These are phyloP conservation scores for Polyergus mexicanus DNA, from an alignment of 1,140 invertebrate species.

Conservation along the genomic window DNA sequence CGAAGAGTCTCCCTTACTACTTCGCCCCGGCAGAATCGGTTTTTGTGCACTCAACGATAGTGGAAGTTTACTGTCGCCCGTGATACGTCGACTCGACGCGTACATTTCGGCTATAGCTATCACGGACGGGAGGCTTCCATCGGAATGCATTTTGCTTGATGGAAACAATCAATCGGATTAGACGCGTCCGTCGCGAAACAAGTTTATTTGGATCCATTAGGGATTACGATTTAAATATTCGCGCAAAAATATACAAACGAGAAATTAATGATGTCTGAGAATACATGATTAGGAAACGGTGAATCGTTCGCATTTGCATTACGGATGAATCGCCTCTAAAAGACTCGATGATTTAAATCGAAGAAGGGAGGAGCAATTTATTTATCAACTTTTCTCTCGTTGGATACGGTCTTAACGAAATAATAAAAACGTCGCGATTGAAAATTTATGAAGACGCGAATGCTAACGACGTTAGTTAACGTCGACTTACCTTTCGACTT, in stretches of 20 bases:
- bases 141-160: conserved; percentile 47
- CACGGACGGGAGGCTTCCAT: conserved; percentile 11
- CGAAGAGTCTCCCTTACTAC: conserved; percentile 62
- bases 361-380: conserved; percentile 17
- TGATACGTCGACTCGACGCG: conserved; percentile 60
- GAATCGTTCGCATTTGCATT: not conserved
- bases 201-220: conserved; percentile 47
- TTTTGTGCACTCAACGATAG: conserved; percentile 64
- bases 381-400: not conserved
- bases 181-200: conserved; percentile 22
- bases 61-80: conserved; percentile 63
- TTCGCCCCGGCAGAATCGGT: conserved; percentile 60
- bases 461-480: conserved; percentile 36
- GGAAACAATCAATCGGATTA: conserved; percentile 58
- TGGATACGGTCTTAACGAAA: conserved; percentile 32
- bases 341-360: conserved; percentile 25
- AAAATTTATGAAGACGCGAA: conserved; percentile 48
- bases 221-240: conserved; percentile 47
- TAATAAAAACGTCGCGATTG: conserved; percentile 41
- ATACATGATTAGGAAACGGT: not conserved
- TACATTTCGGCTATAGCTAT: conserved; percentile 45
- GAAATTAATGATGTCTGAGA: conserved; percentile 14
- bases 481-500: conserved; percentile 14
- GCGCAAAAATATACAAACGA: not conserved
- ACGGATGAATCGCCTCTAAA: not conserved